These are phyloP conservation scores for Tenrec ecaudatus DNA, from an alignment of 2,113 vertebrate species.

Conservation along the genomic window DNA sequence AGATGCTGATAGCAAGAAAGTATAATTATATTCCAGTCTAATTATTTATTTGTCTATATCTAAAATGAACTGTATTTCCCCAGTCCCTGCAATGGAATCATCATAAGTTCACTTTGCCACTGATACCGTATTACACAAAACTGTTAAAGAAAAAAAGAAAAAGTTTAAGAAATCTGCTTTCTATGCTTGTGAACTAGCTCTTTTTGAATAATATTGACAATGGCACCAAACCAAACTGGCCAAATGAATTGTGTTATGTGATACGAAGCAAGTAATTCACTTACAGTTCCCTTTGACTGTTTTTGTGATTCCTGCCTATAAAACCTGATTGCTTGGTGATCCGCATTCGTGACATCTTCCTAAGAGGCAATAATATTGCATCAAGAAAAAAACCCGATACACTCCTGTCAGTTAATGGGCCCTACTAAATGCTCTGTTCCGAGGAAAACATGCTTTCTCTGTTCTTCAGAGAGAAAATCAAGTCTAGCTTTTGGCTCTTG, in stretches of 20 bases:
- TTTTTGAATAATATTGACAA: slow-evolving; percentile 43
- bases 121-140: background rate
- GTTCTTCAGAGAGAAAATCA: background rate
- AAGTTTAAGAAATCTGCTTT: background rate
- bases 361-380: background rate
- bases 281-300: background rate
- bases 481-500: background rate
- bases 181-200: background rate
- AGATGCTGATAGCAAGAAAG: background rate
- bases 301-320: slow-evolving; percentile 14
- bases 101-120: background rate
- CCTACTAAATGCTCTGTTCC: background rate
- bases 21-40: slow-evolving; percentile 25
- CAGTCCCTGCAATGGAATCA: background rate
- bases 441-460: background rate
- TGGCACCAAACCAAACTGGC: background rate
- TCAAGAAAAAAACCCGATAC: background rate
- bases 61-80: background rate
- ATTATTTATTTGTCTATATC: slow-evolving; percentile 10
- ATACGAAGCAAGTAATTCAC: background rate
- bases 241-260: background rate
- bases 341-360: slow-evolving; percentile 12
- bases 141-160: background rate
- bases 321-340: background rate
- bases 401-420: background rate